Base-by-base conservation (phyloP, 2,888 invertebrate genomes). In the Leptogaster cylindrica region DNA sequence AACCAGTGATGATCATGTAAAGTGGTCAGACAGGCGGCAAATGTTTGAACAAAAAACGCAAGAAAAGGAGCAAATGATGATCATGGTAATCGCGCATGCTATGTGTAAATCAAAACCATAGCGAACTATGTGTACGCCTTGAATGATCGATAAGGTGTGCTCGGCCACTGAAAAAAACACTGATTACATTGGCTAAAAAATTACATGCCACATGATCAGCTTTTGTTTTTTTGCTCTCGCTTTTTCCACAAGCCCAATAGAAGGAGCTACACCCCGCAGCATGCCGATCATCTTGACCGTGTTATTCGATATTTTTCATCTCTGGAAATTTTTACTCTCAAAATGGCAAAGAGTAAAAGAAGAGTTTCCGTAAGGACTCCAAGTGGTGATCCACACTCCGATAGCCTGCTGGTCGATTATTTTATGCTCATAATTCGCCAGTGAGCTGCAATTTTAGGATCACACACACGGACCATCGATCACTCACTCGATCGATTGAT, bases 371-470 rank as follows among this genome's bases (percentile, higher is more conserved):
- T 25, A 55, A 61, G 61, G 41, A 25, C 31, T 28, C 31, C 31
- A 31, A 48, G 23, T 20, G 33, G 46, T 64, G 63, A 64, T 64
- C 63, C 63, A 48, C 63, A 64, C 63, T 64, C 48, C 63, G 31
- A 64, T 64, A 64, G 63, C 63, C 33, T 33, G 63, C 63, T 64
- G 63, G 25, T 48, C 48, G 44, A 64, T 64, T 48, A 64, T 64
- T 64, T 64, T 64, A 44, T 64, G 63, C 31, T 48, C 63, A 64
- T 48, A 64, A 64, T 48, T 64, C 31, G 63, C 48, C 44, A 64
- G 46, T 64, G 63, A 64, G 48, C 46, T 64, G 48, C 48, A 33
- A 48, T 20, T 46, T 28, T 31, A 36, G 46, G 44, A 44, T 63
- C 63, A 64, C 46, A 64, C 46, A 48, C 28, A 48, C 48, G 33